phyloP scores from a whole-genome alignment of 2,888 invertebrate species.

The Hirtodrosophila confusa region DNA sequence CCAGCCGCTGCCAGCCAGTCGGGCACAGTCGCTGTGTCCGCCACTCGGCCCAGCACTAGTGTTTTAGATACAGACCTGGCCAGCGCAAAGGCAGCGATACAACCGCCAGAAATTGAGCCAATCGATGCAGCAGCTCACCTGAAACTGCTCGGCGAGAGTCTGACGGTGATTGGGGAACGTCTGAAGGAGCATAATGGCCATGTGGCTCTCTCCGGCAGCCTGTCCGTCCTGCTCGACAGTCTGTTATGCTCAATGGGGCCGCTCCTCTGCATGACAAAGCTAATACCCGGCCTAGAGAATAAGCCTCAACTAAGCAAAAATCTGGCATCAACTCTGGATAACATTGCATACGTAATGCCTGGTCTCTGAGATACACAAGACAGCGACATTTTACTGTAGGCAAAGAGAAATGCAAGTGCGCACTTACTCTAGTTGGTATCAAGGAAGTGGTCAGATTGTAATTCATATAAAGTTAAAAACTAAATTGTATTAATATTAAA shows the following conservation, averaged over 20 bases:
- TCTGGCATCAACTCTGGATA: conserved; percentile 91
- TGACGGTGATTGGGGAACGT: conserved; percentile 96
- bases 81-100: conserved; percentile 16
- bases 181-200: conserved; percentile 98
- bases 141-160: conserved; percentile 95
- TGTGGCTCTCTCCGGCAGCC: conserved; percentile 96
- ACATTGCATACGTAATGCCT: conserved; percentile 97
- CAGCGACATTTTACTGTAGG: not conserved
- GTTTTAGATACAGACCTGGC: conserved; percentile 21
- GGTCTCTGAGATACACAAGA: conserved; percentile 85
- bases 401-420: too few relatives aligned
- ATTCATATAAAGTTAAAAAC: too few relatives aligned
- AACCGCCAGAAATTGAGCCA: conserved; percentile 88
- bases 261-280: conserved; percentile 92
- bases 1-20: conserved; percentile 6
- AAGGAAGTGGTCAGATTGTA: too few relatives aligned
- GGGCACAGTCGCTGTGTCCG: conserved; percentile 44
- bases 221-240: conserved; percentile 96
- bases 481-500: too few relatives aligned
- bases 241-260: conserved; percentile 96
- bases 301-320: conserved; percentile 86
- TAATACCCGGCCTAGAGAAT: conserved; percentile 90
- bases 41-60: conserved; percentile 3
- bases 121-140: conserved; percentile 97
- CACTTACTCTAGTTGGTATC: too few relatives aligned